These are phyloP conservation scores for Megaceryle torquata DNA, from an alignment of 2,113 vertebrate genomes.

Conservation along the genomic window DNA sequence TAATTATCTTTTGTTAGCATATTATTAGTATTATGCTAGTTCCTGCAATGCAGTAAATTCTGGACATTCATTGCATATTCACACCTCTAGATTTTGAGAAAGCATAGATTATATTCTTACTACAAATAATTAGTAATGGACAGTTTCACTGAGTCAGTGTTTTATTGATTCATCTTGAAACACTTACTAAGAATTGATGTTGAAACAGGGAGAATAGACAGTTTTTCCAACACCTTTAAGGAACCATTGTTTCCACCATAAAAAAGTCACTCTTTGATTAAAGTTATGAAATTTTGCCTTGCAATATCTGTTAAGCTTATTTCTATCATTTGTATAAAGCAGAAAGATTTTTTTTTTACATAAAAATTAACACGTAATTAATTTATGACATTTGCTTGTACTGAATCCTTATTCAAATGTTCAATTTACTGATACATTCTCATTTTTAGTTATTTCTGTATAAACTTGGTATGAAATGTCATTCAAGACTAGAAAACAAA, in stretches of 20 bases:
- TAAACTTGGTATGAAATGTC: slow-evolving; percentile 44
- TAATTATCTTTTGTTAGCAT: neutral
- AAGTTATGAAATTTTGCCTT: neutral
- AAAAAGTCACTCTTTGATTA: neutral
- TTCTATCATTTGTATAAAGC: neutral
- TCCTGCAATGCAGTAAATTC: neutral
- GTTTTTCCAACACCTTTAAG: neutral
- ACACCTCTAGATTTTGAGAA: neutral
- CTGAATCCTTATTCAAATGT: slow-evolving; percentile 1
- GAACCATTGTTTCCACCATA: neutral
- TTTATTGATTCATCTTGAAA: neutral
- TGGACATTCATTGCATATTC: neutral
- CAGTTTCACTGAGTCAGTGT: neutral
- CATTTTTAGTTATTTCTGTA: slow-evolving; percentile 45
- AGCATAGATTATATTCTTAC: neutral
- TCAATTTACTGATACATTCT: slow-evolving; percentile 17
- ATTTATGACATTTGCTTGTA: neutral
- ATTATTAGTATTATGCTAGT: neutral
- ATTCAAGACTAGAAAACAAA: slow-evolving; percentile 20
- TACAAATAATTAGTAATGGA: fast-evolving
- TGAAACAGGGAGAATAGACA: neutral
- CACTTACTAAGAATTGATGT: neutral
- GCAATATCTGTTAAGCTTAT: neutral
- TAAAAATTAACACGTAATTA: neutral
- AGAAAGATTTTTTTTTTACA: neutral